Base-by-base conservation (phyloP, 2,888 invertebrate genomes). In the Homarus gammarus region DNA sequence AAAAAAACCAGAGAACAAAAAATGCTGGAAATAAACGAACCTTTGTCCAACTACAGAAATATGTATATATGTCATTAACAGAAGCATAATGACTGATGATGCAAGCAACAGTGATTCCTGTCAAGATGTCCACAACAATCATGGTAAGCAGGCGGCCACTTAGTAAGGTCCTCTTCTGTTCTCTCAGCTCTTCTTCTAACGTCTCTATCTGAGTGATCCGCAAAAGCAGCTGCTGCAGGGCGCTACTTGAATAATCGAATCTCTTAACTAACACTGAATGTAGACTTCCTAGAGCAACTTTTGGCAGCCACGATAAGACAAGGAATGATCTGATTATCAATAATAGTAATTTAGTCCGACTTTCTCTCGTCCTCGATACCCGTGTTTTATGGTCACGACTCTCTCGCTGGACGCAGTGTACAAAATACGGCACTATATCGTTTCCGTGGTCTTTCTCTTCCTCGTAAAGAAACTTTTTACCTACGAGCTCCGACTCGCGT, bases 41-140 rank as follows among this genome's bases (percentile, higher is more conserved):
- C 87, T 88, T 88, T 49, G 87, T 88, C 44, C 83, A 88, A 56
- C 75, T 88, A 44, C 83, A 61, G 49, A 88, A 88, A 22, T 51
- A 75, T n/a, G 82, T 56, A 61, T 88, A 88, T n/a, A 88, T 77
- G 40, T 88, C 87, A 64, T 68, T 77, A 33, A 82, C 61, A 27
- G 87, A 83, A 3, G 87, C 87, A 83, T 88, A 68, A 49, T 56
- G 49, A 51, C 87, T 82, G n/a, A 88, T 83, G 36, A 77, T 40
- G 33, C 64, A 77, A 5, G 70, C 82, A 73, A 83, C 81, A 68
- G 75, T 36, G 12, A 88, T 49, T 68, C 87, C 87, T 12, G 31
- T 36, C 18, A 83, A 51, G 5, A 77, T 72, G 49, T 88, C 87
- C 0, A 88, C 40, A 10, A 75, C 33, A 36, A 88, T 88, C 87